Base-by-base conservation (phyloP, 2,113 vertebrate genomes). In the Setophaga coronata region DNA sequence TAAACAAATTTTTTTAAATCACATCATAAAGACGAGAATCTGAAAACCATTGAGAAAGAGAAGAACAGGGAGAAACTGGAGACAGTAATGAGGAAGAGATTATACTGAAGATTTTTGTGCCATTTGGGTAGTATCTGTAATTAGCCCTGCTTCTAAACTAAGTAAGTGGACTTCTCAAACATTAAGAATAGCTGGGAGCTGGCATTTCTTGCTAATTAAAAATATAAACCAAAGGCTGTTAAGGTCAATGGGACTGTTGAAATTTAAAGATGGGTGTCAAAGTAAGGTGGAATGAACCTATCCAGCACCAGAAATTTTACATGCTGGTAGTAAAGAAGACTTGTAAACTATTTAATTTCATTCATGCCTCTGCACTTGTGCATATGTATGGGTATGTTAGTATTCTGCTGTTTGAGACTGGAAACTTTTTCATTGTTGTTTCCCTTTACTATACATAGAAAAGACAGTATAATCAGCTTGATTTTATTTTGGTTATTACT, bases 1-100 rank as follows among this genome's bases (percentile, higher is more conserved):
- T 96, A 95, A 96, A 95, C 94, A 96, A 97, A 92, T 93, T 66
- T 88, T 93, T 97, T 95, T 6, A 56, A 93, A 96, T 97, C 80
- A 36, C 58, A 54, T 76, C 67, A 88, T 94, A 88, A 93, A 94
- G 84, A 65, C 54, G 36, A 87, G 89, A 72, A 93, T 95, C 56
- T 84, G 73, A 95, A 94, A 93, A 50, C 81, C 62, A 88, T 85
- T 73, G 82, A 83, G 71, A 96, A 84, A 78, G 38, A 87, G 73
- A 91, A 79, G 58, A 95, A 12, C 54, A 73, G 82, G 50, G 90
- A 83, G 74, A 94, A 96, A 88, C 82, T 91, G 54, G 84, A 93
- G 85, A 96, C 78, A 70, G 71, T 95, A 93, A 93, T 82, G 82
- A 96, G 87, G 89, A 91, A 91, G 79, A 92, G 58, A 86, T 92